Conservation (phyloP, 2,797 vertebrate species). For the Catharus ustulatus region DNA sequence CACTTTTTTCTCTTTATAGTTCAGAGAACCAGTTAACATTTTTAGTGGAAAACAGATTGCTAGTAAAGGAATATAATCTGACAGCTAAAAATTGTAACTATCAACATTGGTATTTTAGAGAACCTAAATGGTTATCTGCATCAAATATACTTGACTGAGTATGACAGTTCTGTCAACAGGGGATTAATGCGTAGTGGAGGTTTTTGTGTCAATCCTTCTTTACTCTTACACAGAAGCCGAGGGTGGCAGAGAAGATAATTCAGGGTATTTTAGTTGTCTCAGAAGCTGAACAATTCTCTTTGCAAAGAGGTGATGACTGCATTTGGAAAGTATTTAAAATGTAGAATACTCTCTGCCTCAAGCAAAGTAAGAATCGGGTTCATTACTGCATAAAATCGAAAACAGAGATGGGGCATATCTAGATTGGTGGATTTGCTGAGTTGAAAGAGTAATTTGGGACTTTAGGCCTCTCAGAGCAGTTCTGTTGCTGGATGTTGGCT, state of each 20-base stretch:
- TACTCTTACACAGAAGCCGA: neutral
- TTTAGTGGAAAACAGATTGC: conserved; percentile 25
- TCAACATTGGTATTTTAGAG: conserved; percentile 7
- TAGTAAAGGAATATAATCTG: neutral
- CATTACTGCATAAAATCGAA: neutral
- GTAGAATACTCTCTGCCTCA: neutral
- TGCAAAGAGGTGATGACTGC: neutral
- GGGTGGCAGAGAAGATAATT: neutral
- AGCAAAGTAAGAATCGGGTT: neutral
- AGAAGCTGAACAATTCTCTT: neutral
- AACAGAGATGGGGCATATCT: neutral
- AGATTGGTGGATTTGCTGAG: neutral
- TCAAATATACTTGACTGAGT: neutral
- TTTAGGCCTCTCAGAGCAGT: neutral
- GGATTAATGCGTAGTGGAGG: neutral
- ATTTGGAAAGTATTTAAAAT: neutral
- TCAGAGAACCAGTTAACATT: conserved; percentile 26
- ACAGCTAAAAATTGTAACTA: conserved; percentile 19
- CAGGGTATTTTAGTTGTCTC: neutral
- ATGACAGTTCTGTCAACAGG: neutral
- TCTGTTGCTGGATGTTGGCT: neutral
- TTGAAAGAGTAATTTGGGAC: neutral
- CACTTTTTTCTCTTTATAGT: conserved; percentile 10
- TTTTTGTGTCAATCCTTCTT: neutral
- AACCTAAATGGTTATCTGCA: neutral